Conservation (phyloP, 1,140 invertebrate species). For the Heliconius hermathena region DNA sequence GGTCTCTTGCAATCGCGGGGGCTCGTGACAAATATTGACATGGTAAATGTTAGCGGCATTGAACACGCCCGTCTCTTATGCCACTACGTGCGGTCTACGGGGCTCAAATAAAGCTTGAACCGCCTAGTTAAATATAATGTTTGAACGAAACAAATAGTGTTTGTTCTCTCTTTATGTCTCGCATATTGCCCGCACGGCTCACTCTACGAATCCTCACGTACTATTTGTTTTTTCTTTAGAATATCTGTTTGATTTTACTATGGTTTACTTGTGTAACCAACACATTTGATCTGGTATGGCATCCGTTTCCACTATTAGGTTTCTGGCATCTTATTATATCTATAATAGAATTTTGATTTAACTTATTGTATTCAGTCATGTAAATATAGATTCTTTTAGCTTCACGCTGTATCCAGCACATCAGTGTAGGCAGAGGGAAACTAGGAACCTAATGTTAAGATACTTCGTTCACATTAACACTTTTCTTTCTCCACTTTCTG, state of each 20-base stretch:
- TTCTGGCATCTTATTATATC: too few species aligned
- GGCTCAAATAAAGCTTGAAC: slow-evolving; percentile 57
- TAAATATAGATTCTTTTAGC: too few species aligned
- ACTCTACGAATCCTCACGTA: slow-evolving; percentile 63
- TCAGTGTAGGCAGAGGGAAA: too few species aligned
- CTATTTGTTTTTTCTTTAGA: slow-evolving; percentile 53
- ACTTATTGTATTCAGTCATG: too few species aligned
- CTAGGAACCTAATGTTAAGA: too few species aligned
- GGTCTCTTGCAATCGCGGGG: slow-evolving; percentile 58
- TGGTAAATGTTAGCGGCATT: slow-evolving; percentile 66
- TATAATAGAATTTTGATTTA: too few species aligned
- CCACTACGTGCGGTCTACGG: slow-evolving; percentile 56
- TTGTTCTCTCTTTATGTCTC: slow-evolving; percentile 67
- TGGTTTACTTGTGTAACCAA: slow-evolving; percentile 6
- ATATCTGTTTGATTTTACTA: slow-evolving; percentile 1
- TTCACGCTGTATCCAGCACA: too few species aligned
- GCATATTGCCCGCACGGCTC: slow-evolving; percentile 59
- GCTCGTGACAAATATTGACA: slow-evolving; percentile 75
- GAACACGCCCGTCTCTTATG: slow-evolving; percentile 61
- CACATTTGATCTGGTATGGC: background rate
- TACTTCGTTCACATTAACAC: too few species aligned
- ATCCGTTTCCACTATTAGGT: background rate
- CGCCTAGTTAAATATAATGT: slow-evolving; percentile 65
- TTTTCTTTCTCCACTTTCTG: too few species aligned
- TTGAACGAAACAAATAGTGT: slow-evolving; percentile 73